Base-by-base conservation (phyloP, 2,888 invertebrate genomes). In the Entomobrya proxima region DNA sequence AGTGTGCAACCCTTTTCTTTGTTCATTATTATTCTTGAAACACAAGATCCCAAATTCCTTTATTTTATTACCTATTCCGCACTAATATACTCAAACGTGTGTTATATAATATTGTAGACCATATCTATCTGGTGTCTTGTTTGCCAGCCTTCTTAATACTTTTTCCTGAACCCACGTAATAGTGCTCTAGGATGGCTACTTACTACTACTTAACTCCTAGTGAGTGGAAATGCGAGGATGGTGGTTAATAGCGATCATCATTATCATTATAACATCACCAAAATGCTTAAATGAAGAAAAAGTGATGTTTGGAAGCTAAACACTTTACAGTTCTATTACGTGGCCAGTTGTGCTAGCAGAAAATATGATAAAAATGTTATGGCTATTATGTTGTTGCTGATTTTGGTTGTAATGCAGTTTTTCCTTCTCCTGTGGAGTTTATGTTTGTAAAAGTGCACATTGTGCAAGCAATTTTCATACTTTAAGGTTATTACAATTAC, bases 341-440 rank as follows among this genome's bases (percentile, higher is more conserved):
- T n/a, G n/a, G n/a, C n/a, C n/a, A n/a, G n/a, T n/a, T n/a, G n/a
- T n/a, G n/a, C 27, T 27, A 15, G 67, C 67, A 35, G 18, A 67
- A 37, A 67, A 40, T n/a, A 11, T 40, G 27, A 15, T 15, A 44
- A 72, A 24, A 30, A 47, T 72, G 40, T 40, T 37, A 69, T 69
- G 27, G 69, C 40, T 37, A 35, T 44, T 13, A 18, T 35, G n/a
- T n/a, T 50, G 72, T 50, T 74, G 50, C 18, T 74, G 50, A 74
- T 50, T 30, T 52, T 24, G 84, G 77, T 83, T 76, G 77, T 84
- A 72, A 77, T 84, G 84, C 84, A 84, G 32, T 84, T 84, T 44
- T 69, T n/a, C n/a, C 11, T 69, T 69, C 44, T 27, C 44, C 15
- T 69, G 69, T 24, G 40, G 69, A 24, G 15, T 44, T 5, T 37